A percentile compares a stretch with the other conserved stretches of the same genome.
phyloP scores from a whole-genome alignment of 2,113 vertebrate species.

The Balaeniceps rex region DNA sequence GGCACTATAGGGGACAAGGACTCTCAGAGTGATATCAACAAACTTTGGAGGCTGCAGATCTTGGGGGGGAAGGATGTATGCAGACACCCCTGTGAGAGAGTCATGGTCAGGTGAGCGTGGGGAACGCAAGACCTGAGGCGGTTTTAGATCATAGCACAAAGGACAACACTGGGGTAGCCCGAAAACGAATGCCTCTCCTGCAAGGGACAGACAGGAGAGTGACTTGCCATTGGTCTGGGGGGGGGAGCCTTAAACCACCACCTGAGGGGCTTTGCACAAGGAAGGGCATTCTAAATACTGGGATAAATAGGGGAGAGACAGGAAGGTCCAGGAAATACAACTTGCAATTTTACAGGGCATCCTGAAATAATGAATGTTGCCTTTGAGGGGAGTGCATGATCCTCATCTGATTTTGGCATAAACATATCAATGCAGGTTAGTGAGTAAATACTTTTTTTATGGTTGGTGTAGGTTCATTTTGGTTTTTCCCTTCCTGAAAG shows the following conservation, averaged over 20 bases:
- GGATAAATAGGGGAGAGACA: neutral
- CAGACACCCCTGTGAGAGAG: neutral
- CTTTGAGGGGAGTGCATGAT: neutral
- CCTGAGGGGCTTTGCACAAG: neutral
- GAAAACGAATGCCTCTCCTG: neutral
- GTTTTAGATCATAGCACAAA: neutral
- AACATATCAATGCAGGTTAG: neutral
- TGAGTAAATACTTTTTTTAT: neutral
- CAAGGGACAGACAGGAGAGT: neutral
- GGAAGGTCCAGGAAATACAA: neutral
- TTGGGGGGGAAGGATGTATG: neutral
- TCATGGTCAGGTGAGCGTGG: neutral
- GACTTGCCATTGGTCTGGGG: neutral
- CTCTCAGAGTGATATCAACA: neutral
- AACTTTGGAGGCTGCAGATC: neutral
- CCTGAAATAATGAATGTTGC: neutral
- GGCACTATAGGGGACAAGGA: accelerated
- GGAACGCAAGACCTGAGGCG: neutral
- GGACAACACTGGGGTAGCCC: neutral
- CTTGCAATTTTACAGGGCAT: neutral
- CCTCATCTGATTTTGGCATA: neutral
- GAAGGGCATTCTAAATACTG: neutral
- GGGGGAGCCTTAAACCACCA: neutral
- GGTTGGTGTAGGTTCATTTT: neutral
- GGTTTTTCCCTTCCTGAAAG: neutral